Conservation (phyloP, 2,888 invertebrate species). For the Acholoe squamosa region DNA sequence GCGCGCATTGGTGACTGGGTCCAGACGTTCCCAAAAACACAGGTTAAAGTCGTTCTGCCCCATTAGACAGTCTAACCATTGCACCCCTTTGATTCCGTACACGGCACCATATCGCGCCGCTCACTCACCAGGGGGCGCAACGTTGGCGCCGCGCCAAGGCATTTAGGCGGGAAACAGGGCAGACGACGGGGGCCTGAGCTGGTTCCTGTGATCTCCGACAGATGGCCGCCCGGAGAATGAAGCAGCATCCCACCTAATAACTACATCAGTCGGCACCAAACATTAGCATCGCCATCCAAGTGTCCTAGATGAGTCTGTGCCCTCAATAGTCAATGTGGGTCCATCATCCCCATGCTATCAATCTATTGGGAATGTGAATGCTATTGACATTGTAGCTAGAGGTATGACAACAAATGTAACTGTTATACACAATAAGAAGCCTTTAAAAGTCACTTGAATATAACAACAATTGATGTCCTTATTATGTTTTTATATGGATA, state of each 20-base stretch:
- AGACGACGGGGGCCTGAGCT: neutral
- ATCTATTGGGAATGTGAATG: too few species aligned
- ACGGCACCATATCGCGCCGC: neutral
- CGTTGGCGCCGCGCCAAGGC: neutral
- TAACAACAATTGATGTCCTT: too few species aligned
- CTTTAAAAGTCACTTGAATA: too few species aligned
- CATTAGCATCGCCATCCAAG: constrained; percentile 12
- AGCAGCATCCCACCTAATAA: neutral
- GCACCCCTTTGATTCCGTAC: constrained; percentile 35
- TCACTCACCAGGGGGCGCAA: neutral
- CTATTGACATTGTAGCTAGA: too few species aligned
- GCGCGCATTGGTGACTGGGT: neutral
- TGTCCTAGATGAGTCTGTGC: neutral
- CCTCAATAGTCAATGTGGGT: too few species aligned
- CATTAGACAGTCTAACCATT: constrained; percentile 45
- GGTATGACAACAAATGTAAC: too few species aligned
- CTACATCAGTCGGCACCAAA: constrained; percentile 7
- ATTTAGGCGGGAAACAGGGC: constrained; percentile 36
- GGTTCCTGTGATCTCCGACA: constrained; percentile 24
- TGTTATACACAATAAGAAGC: too few species aligned
- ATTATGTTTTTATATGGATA: too few species aligned
- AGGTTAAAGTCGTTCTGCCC: constrained; percentile 48
- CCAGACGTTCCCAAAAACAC: constrained; percentile 43
- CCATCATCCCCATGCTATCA: too few species aligned
- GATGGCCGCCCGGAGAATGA: neutral